Conservation (phyloP, 2,113 vertebrate genomes). For the Trinectes maculatus region DNA sequence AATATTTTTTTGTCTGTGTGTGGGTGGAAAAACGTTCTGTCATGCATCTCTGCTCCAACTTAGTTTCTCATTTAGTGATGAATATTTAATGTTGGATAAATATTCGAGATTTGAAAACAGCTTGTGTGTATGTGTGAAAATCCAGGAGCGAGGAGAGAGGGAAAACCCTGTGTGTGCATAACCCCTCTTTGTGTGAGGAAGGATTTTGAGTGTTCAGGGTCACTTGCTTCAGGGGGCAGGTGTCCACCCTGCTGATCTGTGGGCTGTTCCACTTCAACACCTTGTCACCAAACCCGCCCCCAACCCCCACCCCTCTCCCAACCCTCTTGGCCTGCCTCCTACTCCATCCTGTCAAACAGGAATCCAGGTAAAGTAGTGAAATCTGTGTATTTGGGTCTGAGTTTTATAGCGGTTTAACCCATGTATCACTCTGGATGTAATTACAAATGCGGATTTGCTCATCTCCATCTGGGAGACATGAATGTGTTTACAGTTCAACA, state of each 20-base stretch:
- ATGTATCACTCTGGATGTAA: conserved; percentile 20
- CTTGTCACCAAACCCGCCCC: conserved; percentile 67
- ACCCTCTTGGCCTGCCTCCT: conserved; percentile 34
- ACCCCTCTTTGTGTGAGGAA: conserved; percentile 42
- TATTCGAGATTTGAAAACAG: too few species aligned
- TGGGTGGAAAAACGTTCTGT: too few species aligned
- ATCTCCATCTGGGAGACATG: conserved; percentile 43
- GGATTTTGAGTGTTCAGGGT: conserved; percentile 68
- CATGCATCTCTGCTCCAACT: too few species aligned
- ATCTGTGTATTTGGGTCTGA: conserved; percentile 1
- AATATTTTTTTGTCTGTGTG: background rate
- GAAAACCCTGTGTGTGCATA: conserved; percentile 3
- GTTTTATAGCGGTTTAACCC: conserved; percentile 1
- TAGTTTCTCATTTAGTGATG: too few species aligned
- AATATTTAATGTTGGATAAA: background rate
- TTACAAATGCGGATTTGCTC: conserved; percentile 40
- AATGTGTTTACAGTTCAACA: conserved; percentile 41
- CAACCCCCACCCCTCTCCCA: conserved; percentile 24
- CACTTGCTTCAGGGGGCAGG: conserved; percentile 63
- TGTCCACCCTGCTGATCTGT: conserved; percentile 70
- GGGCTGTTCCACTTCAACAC: conserved; percentile 77
- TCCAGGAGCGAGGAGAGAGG: too few species aligned
- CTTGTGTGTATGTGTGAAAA: conserved; percentile 6
- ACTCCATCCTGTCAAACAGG: conserved; percentile 42
- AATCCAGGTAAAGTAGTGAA: conserved; percentile 41